Evolutionary conservation across 2,888 invertebrate species (phyloP).

Genomic region (Belgica antarctica): DNA sequence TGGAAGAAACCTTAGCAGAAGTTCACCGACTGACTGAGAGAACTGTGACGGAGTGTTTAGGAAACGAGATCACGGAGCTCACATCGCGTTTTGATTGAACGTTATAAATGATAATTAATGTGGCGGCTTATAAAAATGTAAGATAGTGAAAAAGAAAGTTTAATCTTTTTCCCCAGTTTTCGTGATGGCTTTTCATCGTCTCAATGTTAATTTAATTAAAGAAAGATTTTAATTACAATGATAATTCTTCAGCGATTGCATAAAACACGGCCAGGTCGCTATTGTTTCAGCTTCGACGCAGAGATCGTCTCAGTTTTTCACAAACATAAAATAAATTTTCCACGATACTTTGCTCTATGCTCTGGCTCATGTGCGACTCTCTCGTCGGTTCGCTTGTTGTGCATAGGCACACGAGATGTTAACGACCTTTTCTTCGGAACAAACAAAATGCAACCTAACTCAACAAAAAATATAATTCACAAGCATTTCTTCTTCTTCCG

Average conservation of each 20-base stretch:
- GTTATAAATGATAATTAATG: neutral
- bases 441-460: conserved; percentile 38
- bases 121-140: neutral
- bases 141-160: conserved; percentile 34
- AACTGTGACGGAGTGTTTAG: neutral
- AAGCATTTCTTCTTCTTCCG: conserved; percentile 19
- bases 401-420: neutral
- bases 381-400: no score
- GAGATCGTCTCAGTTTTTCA: no score
- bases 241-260: neutral
- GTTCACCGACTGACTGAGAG: neutral
- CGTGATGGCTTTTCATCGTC: neutral
- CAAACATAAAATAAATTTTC: no score
- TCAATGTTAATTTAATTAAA: conserved; percentile 31
- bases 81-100: neutral
- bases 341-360: no score
- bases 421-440: conserved; percentile 5
- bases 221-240: conserved; percentile 31
- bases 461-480: conserved; percentile 34
- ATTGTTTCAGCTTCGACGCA: no score
- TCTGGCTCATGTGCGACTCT: no score
- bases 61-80: neutral
- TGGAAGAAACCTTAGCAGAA: neutral
- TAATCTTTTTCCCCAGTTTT: neutral
- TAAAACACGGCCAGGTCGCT: no score